These are phyloP conservation scores for Rhagonycha lutea DNA, from an alignment of 2,888 invertebrate species.

Conservation along the genomic window DNA sequence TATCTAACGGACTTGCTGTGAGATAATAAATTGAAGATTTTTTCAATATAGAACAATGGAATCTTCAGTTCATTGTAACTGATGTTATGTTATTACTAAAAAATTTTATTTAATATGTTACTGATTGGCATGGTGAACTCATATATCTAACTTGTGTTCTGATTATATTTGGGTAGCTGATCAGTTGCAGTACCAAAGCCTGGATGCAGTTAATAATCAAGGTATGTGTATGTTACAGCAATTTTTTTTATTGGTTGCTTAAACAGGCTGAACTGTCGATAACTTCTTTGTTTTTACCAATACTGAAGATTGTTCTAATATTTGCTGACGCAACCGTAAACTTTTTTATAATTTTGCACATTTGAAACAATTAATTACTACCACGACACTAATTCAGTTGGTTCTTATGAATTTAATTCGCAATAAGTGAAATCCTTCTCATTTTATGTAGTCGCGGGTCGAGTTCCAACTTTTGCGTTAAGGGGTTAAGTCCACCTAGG, in stretches of 20 bases:
- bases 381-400: not conserved
- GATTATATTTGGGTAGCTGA: conserved; percentile 58
- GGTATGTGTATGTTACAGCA: conserved; percentile 56
- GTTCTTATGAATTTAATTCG: not conserved
- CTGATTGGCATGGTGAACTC: not conserved
- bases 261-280: not conserved
- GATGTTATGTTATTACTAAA: not conserved
- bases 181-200: conserved; percentile 66
- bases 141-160: conserved; percentile 39
- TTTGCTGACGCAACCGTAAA: not conserved
- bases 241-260: not conserved
- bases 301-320: conserved; percentile 1
- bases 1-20: not conserved
- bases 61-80: not conserved
- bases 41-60: not conserved
- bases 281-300: not conserved
- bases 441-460: not conserved
- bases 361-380: not conserved
- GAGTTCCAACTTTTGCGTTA: too few relatives aligned
- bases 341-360: not conserved
- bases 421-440: not conserved
- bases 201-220: conserved; percentile 68
- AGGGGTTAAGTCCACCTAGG: too few relatives aligned
- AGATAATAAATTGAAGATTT: not conserved
- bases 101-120: not conserved